phyloP scores from a whole-genome alignment of 2,888 invertebrate species.

The Platycheirus rosarum region DNA sequence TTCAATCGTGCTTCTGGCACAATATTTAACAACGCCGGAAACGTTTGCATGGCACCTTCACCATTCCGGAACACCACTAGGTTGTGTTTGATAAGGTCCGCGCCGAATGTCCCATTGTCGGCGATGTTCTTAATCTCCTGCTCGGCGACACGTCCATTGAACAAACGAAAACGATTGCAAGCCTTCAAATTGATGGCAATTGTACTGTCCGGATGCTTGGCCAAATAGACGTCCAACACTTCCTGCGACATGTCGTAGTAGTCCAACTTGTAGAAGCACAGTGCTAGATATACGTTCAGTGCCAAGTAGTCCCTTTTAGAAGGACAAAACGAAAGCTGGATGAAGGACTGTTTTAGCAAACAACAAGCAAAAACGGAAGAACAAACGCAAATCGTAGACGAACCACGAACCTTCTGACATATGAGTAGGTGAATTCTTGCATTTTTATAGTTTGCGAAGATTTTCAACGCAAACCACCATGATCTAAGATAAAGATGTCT shows the following conservation, averaged over 20 bases:
- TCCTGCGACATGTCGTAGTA: conserved; percentile 99
- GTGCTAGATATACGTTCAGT: conserved; percentile 97
- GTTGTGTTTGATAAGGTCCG: conserved; percentile 97
- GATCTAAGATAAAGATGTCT: too few relatives aligned
- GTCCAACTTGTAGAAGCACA: conserved; percentile 99
- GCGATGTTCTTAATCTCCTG: conserved; percentile 92
- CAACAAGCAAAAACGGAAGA: conserved; percentile 33
- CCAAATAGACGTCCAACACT: conserved; percentile 96
- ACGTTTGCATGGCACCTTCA: conserved; percentile 94
- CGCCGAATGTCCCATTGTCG: conserved; percentile 92
- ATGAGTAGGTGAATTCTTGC: not conserved
- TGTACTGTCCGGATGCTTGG: conserved; percentile 95
- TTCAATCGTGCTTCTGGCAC: conserved; percentile 98
- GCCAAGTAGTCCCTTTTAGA: conserved; percentile 92
- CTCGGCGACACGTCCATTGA: conserved; percentile 97
- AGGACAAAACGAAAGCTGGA: conserved; percentile 14
- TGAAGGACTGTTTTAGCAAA: conserved; percentile 20
- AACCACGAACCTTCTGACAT: conserved; percentile 9
- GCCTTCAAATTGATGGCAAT: conserved; percentile 97
- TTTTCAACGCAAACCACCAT: too few relatives aligned
- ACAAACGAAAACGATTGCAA: conserved; percentile 89
- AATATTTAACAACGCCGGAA: conserved; percentile 96
- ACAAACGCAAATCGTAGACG: conserved; percentile 46
- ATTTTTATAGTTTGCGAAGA: not conserved
- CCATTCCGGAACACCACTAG: conserved; percentile 97